Evolutionary conservation across 2,888 invertebrate species (phyloP).

Genomic region (Eristalis tenax): DNA sequence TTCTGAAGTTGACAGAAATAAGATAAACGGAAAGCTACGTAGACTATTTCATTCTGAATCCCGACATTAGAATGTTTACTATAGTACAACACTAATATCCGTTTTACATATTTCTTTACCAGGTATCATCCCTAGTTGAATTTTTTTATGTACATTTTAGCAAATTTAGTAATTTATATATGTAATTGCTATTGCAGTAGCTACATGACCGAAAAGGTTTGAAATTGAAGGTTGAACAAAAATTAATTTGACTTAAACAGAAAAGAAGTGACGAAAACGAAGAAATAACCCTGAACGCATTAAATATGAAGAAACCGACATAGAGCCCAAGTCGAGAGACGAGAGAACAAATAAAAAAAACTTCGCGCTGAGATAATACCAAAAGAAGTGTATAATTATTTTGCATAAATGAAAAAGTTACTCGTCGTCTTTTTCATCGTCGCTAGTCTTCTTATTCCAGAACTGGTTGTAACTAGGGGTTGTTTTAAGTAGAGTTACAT

Average conservation of each 20-base stretch:
- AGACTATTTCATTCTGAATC: too few relatives aligned
- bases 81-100: too few relatives aligned
- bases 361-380: slow-evolving; percentile 52
- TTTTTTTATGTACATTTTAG: not conserved
- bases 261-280: slow-evolving; percentile 32
- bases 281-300: slow-evolving; percentile 50
- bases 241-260: slow-evolving; percentile 56
- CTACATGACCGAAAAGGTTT: slow-evolving; percentile 1
- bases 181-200: slow-evolving; percentile 47
- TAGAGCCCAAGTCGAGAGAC: slow-evolving; percentile 40
- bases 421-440: slow-evolving; percentile 52
- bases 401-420: slow-evolving; percentile 69
- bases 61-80: too few relatives aligned
- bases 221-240: slow-evolving; percentile 44
- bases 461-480: slow-evolving; percentile 41
- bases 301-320: slow-evolving; percentile 49
- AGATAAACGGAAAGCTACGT: too few relatives aligned
- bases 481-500: slow-evolving; percentile 10
- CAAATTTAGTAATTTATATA: slow-evolving; percentile 62
- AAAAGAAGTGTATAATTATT: slow-evolving; percentile 67
- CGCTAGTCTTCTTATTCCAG: slow-evolving; percentile 35
- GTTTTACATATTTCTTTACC: not conserved
- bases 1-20: too few relatives aligned
- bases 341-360: slow-evolving; percentile 29
- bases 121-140: slow-evolving; percentile 55